Percentiles rank a stretch among this genome's conserved stretches.
phyloP scores from a whole-genome alignment of 1,140 invertebrate genomes.

The Drosophila nigrodunni region DNA sequence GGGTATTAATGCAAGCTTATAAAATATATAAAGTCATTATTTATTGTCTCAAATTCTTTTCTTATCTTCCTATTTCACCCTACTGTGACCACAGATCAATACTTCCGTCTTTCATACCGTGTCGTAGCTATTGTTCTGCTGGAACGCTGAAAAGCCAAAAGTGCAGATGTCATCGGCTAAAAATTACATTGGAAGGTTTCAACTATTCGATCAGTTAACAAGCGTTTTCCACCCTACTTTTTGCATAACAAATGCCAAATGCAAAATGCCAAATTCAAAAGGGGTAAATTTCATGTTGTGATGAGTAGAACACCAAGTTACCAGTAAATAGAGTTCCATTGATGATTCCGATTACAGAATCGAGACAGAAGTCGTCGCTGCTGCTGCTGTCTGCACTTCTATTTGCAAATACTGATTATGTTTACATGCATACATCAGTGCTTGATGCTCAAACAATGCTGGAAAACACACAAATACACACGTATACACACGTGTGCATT shows the following conservation, averaged over 20 bases:
- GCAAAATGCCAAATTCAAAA: slow-evolving; percentile 18
- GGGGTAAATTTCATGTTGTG: slow-evolving; percentile 8
- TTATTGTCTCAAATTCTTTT: background rate
- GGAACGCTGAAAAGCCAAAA: background rate
- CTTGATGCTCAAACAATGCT: slow-evolving; percentile 68
- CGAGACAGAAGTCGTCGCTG: slow-evolving; percentile 1
- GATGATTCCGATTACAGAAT: slow-evolving; percentile 48
- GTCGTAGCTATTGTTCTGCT: background rate
- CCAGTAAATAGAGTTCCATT: slow-evolving; percentile 34
- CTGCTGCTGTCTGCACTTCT: slow-evolving; percentile 57
- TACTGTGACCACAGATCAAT: slow-evolving; percentile 14
- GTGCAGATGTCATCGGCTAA: slow-evolving; percentile 35
- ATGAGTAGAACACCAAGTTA: slow-evolving; percentile 19
- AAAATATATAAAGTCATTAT: slow-evolving; percentile 5
- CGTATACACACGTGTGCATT: background rate
- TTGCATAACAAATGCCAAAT: slow-evolving; percentile 38
- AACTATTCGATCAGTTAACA: slow-evolving; percentile 31
- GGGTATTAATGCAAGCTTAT: background rate
- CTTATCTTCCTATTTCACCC: background rate
- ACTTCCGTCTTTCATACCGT: background rate
- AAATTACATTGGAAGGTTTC: slow-evolving; percentile 4
- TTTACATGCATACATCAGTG: slow-evolving; percentile 78
- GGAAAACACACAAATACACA: slow-evolving; percentile 1
- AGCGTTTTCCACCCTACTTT: slow-evolving; percentile 20
- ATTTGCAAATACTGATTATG: slow-evolving; percentile 83